phyloP scores from a whole-genome alignment of 1,140 invertebrate genomes.

The Diprion similis region DNA sequence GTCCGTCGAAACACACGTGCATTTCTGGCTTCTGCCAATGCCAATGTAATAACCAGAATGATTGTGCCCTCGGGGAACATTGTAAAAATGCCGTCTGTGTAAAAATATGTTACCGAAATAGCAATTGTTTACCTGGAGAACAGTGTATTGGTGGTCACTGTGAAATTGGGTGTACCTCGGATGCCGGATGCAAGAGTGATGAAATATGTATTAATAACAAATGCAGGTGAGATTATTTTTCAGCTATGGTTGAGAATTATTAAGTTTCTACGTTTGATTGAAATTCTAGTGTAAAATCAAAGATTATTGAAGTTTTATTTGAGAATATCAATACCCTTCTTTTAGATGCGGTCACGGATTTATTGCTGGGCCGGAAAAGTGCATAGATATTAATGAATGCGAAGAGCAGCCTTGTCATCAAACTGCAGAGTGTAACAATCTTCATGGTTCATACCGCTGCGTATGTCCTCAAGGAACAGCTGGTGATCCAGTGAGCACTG shows the following conservation, averaged over 20 bases:
- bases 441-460: slow-evolving; percentile 81
- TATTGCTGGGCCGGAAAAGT: slow-evolving; percentile 71
- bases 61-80: slow-evolving; percentile 84
- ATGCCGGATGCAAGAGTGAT: slow-evolving; percentile 79
- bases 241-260: not conserved
- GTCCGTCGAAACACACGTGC: slow-evolving; percentile 77
- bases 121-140: slow-evolving; percentile 88
- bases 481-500: slow-evolving; percentile 78
- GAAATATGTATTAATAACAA: slow-evolving; percentile 82
- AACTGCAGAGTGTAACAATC: slow-evolving; percentile 79
- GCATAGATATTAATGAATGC: slow-evolving; percentile 82
- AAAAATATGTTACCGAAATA: slow-evolving; percentile 87
- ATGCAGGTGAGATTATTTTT: slow-evolving; percentile 66
- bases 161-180: slow-evolving; percentile 80
- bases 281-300: slow-evolving; percentile 16
- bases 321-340: slow-evolving; percentile 8
- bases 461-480: slow-evolving; percentile 77
- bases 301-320: slow-evolving; percentile 11
- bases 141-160: slow-evolving; percentile 86
- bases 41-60: slow-evolving; percentile 72
- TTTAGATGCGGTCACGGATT: slow-evolving; percentile 74
- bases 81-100: slow-evolving; percentile 80
- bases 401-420: slow-evolving; percentile 80
- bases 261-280: slow-evolving; percentile 21
- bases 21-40: slow-evolving; percentile 77